Conservation (phyloP, 2,113 vertebrate species). For the Chloropsis hardwickii region DNA sequence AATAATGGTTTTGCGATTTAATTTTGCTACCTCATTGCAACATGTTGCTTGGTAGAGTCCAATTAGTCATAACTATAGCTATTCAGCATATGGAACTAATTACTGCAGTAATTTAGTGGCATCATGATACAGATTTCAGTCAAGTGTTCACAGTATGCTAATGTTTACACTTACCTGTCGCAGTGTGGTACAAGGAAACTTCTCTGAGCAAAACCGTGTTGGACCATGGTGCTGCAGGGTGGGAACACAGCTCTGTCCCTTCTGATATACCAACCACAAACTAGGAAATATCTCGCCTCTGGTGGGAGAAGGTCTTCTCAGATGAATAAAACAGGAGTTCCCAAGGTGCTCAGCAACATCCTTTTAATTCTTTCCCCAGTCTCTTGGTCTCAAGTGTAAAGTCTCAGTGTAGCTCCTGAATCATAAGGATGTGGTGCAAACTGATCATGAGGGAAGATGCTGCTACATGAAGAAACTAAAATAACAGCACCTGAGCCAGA, state of each 20-base stretch:
- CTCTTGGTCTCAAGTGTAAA: neutral
- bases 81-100: neutral
- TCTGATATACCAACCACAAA: neutral
- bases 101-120: neutral
- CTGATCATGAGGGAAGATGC: neutral
- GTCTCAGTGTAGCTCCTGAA: fast-evolving
- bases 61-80: neutral
- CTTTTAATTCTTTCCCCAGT: neutral
- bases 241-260: neutral
- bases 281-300: neutral
- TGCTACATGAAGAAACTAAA: neutral
- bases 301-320: neutral
- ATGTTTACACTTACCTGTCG: neutral
- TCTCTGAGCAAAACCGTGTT: neutral
- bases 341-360: neutral
- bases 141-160: neutral
- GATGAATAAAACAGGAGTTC: neutral
- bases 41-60: neutral
- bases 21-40: constrained; percentile 42
- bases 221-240: neutral
- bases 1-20: constrained; percentile 31
- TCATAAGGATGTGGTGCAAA: neutral
- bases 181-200: neutral
- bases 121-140: neutral
- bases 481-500: fast-evolving